A percentile compares a stretch with the other conserved stretches of the same genome.
Conservation (phyloP, 64 coral and sea anemone species). For the Montipora efflorescens region DNA sequence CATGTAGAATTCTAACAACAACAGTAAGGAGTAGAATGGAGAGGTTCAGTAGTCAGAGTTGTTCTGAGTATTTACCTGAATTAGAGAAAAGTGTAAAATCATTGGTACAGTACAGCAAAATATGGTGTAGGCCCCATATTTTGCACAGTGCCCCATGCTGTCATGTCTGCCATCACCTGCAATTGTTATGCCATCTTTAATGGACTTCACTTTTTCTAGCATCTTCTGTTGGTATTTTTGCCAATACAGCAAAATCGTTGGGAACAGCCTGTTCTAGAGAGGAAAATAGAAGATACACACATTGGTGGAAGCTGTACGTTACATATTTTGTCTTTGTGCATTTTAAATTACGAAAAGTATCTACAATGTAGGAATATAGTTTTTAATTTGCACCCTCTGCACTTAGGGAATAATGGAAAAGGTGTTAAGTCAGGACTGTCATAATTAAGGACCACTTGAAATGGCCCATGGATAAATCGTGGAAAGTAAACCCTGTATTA, state of each 20-base stretch:
- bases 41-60: neutral
- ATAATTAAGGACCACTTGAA: neutral
- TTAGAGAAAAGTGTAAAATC: conserved; percentile 29
- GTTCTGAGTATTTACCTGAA: conserved; percentile 4
- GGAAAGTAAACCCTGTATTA: neutral
- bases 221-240: conserved; percentile 22
- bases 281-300: neutral
- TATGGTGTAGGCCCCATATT: conserved; percentile 16
- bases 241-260: conserved; percentile 1
- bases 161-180: conserved; percentile 23
- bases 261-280: neutral
- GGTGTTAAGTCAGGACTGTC: neutral
- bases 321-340: too few species aligned
- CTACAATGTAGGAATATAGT: too few species aligned
- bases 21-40: neutral
- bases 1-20: too few species aligned
- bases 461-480: neutral
- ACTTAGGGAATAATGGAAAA: too few species aligned
- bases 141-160: conserved; percentile 27
- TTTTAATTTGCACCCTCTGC: too few species aligned
- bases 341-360: too few species aligned
- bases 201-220: neutral
- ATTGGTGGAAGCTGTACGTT: too few species aligned
- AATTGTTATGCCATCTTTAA: neutral
- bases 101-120: conserved; percentile 12